These are phyloP conservation scores for Junonia oenone DNA, from an alignment of 2,888 invertebrate species.

Conservation along the genomic window DNA sequence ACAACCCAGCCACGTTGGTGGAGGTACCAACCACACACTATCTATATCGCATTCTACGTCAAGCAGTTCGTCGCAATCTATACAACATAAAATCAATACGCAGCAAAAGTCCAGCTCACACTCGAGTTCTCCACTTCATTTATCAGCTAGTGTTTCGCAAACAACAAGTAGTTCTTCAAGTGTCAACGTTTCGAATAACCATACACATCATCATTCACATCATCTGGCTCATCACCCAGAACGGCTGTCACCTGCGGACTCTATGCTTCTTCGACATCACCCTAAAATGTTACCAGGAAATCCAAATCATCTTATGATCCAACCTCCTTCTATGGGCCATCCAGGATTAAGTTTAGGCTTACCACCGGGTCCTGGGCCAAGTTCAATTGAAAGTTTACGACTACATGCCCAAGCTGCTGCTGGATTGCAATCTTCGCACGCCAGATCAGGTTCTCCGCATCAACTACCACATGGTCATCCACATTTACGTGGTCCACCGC, in stretches of 20 bases:
- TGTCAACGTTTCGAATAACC: conserved; percentile 77
- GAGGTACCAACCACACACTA: conserved; percentile 78
- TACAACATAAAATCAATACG: conserved; percentile 80
- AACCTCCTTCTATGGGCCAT: conserved; percentile 82
- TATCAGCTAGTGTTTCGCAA: conserved; percentile 78
- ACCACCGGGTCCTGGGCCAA: conserved; percentile 79
- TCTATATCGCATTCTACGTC: conserved; percentile 85
- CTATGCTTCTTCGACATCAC: conserved; percentile 71
- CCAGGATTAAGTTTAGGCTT: conserved; percentile 73
- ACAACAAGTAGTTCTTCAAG: conserved; percentile 74
- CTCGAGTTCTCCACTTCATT: conserved; percentile 73
- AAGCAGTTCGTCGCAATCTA: conserved; percentile 83
- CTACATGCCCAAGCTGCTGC: conserved; percentile 87
- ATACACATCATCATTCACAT: conserved; percentile 84
- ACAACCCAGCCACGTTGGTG: conserved; percentile 74
- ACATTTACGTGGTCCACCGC: conserved; percentile 63
- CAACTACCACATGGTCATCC: conserved; percentile 77
- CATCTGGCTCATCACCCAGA: conserved; percentile 83
- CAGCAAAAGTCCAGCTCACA: conserved; percentile 70
- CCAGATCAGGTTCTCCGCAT: conserved; percentile 76
- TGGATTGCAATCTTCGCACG: conserved; percentile 64
- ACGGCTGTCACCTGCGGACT: conserved; percentile 81
- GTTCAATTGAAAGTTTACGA: conserved; percentile 85
- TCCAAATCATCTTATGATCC: conserved; percentile 82
- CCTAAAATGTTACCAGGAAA: conserved; percentile 78